Evolutionary conservation across 2,888 invertebrate genomes (phyloP).

Genomic region (Drosophila koepferae): DNA sequence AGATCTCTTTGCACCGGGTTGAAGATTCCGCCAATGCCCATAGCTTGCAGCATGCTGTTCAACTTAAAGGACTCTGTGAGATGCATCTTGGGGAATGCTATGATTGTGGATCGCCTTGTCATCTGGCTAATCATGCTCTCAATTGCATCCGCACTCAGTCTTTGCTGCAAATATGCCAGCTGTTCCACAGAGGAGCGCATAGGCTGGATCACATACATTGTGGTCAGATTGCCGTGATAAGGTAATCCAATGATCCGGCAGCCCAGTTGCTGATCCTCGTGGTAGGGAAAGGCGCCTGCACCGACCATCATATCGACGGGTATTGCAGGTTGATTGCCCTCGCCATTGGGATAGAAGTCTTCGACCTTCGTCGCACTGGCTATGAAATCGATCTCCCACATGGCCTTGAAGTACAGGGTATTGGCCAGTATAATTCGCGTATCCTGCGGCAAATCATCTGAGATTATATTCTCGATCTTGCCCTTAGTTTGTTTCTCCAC

Average conservation of each 20-base stretch:
- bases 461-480: constrained; percentile 87
- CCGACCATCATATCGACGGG: constrained; percentile 88
- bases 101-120: constrained; percentile 85
- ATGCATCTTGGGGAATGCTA: constrained; percentile 90
- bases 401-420: constrained; percentile 88
- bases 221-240: constrained; percentile 88
- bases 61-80: constrained; percentile 80
- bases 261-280: constrained; percentile 81
- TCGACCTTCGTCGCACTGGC: constrained; percentile 84
- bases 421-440: constrained; percentile 88
- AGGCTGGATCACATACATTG: constrained; percentile 89
- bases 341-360: constrained; percentile 86
- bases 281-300: constrained; percentile 87
- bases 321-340: constrained; percentile 74
- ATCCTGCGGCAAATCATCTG: constrained; percentile 84
- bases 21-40: constrained; percentile 89
- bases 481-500: constrained; percentile 87
- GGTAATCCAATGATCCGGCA: constrained; percentile 89
- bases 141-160: constrained; percentile 85
- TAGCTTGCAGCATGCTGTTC: constrained; percentile 84
- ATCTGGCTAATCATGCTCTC: constrained; percentile 83
- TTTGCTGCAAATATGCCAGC: constrained; percentile 85
- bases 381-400: constrained; percentile 89
- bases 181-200: constrained; percentile 85
- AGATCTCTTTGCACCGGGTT: constrained; percentile 88